phyloP scores from a whole-genome alignment of 1,140 invertebrate genomes.

The Stratiolaelaps scimitus region DNA sequence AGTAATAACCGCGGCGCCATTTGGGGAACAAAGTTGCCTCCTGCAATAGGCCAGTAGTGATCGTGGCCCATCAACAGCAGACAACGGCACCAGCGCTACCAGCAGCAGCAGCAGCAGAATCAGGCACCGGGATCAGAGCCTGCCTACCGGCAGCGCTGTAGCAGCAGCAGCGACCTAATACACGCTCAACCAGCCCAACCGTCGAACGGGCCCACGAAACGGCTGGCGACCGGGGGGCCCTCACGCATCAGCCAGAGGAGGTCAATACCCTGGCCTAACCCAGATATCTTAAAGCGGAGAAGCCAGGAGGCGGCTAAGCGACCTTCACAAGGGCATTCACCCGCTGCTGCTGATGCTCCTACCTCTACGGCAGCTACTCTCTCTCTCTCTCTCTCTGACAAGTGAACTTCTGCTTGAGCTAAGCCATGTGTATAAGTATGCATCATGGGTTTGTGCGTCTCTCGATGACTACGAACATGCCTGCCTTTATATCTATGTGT shows the following conservation, averaged over 20 bases:
- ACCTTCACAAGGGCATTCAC: slow-evolving; percentile 28
- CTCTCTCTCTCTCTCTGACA: no score
- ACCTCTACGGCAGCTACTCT: no score
- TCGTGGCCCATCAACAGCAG: no score
- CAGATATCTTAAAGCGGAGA: slow-evolving; percentile 3
- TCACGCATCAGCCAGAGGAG: background rate
- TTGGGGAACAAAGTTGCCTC: slow-evolving; percentile 7
- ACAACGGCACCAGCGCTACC: background rate
- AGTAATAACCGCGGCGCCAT: background rate
- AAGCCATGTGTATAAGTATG: no score
- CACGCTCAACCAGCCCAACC: background rate
- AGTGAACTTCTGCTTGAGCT: no score
- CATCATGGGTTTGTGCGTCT: no score
- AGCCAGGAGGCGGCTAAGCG: background rate
- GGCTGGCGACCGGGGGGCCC: background rate
- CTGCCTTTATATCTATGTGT: no score
- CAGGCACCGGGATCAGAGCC: background rate
- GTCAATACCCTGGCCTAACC: slow-evolving; percentile 28
- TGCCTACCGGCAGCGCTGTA: background rate
- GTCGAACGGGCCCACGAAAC: background rate
- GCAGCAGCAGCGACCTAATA: background rate
- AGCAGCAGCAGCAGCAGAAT: background rate
- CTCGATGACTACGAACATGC: no score
- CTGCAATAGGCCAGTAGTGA: background rate
- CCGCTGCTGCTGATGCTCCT: background rate